These are phyloP conservation scores for Pterostichus madidus DNA, from an alignment of 2,888 invertebrate species.

Conservation along the genomic window DNA sequence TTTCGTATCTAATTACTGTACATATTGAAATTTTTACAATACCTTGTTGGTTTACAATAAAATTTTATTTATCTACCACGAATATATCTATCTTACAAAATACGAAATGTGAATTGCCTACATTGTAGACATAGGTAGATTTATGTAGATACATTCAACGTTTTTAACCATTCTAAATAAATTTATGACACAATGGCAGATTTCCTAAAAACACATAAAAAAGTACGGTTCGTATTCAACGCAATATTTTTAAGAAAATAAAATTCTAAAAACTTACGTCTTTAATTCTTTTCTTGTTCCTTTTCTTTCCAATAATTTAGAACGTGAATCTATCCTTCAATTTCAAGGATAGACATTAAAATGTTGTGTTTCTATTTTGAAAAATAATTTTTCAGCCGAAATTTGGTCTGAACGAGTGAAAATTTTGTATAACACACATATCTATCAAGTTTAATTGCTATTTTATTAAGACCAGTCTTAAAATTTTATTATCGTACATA, in stretches of 20 bases:
- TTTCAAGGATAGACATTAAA: neutral
- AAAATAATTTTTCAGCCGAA: neutral
- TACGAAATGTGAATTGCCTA: constrained; percentile 57
- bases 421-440: constrained; percentile 3
- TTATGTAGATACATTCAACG: constrained; percentile 10
- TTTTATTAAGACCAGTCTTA: constrained; percentile 37
- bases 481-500: constrained; percentile 26
- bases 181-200: neutral
- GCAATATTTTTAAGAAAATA: no score
- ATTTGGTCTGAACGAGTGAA: neutral
- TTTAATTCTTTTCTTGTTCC: no score
- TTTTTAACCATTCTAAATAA: constrained; percentile 15
- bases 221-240: no score
- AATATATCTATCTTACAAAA: constrained; percentile 29
- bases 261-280: no score
- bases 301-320: no score
- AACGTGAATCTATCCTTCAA: neutral
- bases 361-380: neutral
- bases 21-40: constrained; percentile 60
- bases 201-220: no score
- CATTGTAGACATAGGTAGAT: constrained; percentile 57
- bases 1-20: constrained; percentile 61
- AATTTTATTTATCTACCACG: constrained; percentile 39
- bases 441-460: constrained; percentile 10
- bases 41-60: constrained; percentile 48